Conservation (phyloP, 2,888 invertebrate genomes). For the Scelioninae gen. 2 region DNA sequence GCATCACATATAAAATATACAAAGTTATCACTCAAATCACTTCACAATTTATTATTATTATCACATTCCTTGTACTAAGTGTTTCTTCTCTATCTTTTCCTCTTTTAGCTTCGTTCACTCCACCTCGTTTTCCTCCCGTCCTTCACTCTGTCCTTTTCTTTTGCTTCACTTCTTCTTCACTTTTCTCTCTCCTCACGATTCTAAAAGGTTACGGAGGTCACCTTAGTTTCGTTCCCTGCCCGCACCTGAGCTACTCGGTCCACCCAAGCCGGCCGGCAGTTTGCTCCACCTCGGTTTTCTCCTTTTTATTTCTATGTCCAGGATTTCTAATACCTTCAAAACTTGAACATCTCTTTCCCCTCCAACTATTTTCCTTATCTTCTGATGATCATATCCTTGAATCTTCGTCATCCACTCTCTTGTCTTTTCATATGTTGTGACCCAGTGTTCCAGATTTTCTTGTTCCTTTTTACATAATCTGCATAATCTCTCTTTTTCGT, state of each 20-base stretch:
- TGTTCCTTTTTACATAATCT: background rate
- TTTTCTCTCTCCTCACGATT: too few species aligned
- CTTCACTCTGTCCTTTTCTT: too few species aligned
- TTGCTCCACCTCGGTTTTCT: background rate
- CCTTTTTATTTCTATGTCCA: background rate
- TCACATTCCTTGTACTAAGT: too few species aligned
- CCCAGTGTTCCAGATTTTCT: background rate
- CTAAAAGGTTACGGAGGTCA: background rate
- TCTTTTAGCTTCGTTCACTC: too few species aligned
- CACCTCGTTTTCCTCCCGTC: too few species aligned
- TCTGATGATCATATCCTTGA: background rate
- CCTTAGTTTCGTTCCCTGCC: background rate
- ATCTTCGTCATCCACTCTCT: background rate
- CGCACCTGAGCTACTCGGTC: conserved; percentile 1
- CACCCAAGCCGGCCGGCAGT: background rate
- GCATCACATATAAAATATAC: too few species aligned
- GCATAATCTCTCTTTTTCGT: background rate
- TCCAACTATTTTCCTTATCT: background rate
- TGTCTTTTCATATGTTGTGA: background rate
- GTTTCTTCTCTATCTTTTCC: too few species aligned
- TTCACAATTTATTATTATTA: too few species aligned
- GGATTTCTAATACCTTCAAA: background rate
- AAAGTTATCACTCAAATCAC: too few species aligned
- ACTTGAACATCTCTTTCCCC: background rate
- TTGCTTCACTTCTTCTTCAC: too few species aligned